These are phyloP conservation scores for Caenorhabditis afra DNA, from an alignment of 2,888 invertebrate species.

Conservation along the genomic window DNA sequence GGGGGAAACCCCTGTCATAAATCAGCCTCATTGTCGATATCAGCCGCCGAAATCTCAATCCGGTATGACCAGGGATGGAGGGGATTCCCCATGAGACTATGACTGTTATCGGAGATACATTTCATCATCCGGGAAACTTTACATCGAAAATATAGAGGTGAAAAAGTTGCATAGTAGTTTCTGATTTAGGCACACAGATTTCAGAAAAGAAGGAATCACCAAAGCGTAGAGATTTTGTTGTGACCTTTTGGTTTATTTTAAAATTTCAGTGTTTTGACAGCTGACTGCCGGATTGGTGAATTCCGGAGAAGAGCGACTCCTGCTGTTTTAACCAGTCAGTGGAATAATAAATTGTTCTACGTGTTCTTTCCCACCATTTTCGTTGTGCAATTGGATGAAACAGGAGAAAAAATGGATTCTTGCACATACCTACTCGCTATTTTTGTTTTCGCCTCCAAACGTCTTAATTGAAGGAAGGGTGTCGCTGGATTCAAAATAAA, in stretches of 20 bases:
- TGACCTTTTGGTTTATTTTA: no score
- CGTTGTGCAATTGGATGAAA: background rate
- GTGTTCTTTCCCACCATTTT: no score
- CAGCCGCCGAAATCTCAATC: slow-evolving; percentile 34
- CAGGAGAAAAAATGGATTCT: background rate
- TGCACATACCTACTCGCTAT: slow-evolving; percentile 12
- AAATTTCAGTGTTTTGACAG: no score
- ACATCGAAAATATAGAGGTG: no score
- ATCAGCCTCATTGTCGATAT: slow-evolving; percentile 40
- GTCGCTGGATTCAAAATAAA: slow-evolving; percentile 48
- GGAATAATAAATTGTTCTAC: no score
- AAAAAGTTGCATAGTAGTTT: no score
- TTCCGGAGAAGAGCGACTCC: no score
- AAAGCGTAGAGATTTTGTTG: no score
- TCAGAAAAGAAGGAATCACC: no score
- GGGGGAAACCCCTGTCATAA: slow-evolving; percentile 50
- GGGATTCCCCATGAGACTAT: slow-evolving; percentile 29
- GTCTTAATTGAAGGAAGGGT: slow-evolving; percentile 54
- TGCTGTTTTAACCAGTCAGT: no score
- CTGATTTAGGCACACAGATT: no score
- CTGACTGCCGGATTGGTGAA: no score
- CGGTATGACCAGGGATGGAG: slow-evolving; percentile 21
- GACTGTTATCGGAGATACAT: slow-evolving; percentile 19
- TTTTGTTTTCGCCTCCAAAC: slow-evolving; percentile 51
- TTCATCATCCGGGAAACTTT: slow-evolving; percentile 21